Percentiles rank a stretch among this genome's conserved stretches.
Evolutionary conservation across 2,888 invertebrate species (phyloP).

Genomic region (Liposcelis brunnea): DNA sequence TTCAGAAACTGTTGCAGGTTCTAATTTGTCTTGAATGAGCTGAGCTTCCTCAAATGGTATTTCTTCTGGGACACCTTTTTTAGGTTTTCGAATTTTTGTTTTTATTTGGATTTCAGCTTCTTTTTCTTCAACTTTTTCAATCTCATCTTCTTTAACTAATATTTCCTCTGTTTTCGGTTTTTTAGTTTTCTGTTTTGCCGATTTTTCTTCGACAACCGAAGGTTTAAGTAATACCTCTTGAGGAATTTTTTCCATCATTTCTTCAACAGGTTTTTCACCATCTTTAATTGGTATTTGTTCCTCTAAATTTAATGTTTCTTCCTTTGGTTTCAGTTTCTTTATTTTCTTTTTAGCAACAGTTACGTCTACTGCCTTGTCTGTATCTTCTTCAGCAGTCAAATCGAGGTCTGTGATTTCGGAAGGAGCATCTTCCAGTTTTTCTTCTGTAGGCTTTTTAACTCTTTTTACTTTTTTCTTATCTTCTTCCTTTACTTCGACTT

Average conservation of each 20-base stretch:
- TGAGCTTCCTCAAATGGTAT: too few relatives aligned
- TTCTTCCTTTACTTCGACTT: constrained; percentile 1
- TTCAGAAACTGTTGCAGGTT: too few relatives aligned
- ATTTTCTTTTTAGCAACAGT: neutral
- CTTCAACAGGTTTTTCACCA: neutral
- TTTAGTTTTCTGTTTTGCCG: constrained; percentile 4
- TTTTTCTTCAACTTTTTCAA: neutral
- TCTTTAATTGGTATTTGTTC: too few relatives aligned
- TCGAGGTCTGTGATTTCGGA: constrained; percentile 1
- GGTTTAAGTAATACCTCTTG: too few relatives aligned
- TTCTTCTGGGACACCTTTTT: neutral
- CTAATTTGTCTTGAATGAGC: neutral
- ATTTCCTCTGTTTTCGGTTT: constrained; percentile 7
- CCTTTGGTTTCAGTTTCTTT: too few relatives aligned
- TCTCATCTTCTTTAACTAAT: neutral
- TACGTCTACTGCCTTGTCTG: neutral
- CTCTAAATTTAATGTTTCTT: too few relatives aligned
- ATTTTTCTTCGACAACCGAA: constrained; percentile 4
- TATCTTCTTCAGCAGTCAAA: constrained; percentile 2
- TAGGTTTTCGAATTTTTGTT: neutral
- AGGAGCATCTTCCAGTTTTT: neutral
- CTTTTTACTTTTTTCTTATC: constrained; percentile 1
- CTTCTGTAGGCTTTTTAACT: neutral
- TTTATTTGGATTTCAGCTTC: neutral
- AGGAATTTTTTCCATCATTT: too few relatives aligned